Conservation (phyloP, 2,888 invertebrate species). For the Catocala nupta region DNA sequence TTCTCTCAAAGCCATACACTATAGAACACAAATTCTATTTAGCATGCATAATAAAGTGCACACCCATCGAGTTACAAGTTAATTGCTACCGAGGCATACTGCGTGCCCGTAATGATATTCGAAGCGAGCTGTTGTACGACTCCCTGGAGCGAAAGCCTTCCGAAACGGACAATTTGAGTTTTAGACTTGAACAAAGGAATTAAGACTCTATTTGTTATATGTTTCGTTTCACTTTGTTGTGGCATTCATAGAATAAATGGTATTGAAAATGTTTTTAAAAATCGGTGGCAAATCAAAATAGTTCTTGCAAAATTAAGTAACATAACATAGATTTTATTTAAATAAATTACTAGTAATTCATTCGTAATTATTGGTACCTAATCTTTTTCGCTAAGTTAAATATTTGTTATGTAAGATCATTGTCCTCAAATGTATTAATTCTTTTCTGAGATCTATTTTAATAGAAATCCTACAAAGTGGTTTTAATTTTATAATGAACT, state of each 20-base stretch:
- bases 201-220: background rate
- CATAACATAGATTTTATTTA: too few relatives aligned
- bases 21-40: conserved; percentile 4
- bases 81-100: conserved; percentile 52
- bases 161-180: conserved; percentile 13
- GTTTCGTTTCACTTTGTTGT: background rate
- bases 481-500: too few relatives aligned
- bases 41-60: conserved; percentile 10
- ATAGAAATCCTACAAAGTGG: too few relatives aligned
- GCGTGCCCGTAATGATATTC: conserved; percentile 44
- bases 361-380: too few relatives aligned
- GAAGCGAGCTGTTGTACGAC: conserved; percentile 40
- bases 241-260: background rate
- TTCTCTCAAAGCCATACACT: background rate
- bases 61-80: conserved; percentile 40
- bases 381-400: too few relatives aligned
- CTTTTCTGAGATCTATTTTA: too few relatives aligned
- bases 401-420: too few relatives aligned
- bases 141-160: conserved; percentile 33
- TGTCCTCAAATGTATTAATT: too few relatives aligned
- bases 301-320: too few relatives aligned
- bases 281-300: background rate
- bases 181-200: background rate
- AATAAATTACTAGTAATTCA: too few relatives aligned
- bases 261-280: background rate